A percentile compares a stretch with the other conserved stretches of the same genome.
Evolutionary conservation across 1,140 invertebrate genomes (phyloP).

Genomic region (Drosophila rhopaloa): DNA sequence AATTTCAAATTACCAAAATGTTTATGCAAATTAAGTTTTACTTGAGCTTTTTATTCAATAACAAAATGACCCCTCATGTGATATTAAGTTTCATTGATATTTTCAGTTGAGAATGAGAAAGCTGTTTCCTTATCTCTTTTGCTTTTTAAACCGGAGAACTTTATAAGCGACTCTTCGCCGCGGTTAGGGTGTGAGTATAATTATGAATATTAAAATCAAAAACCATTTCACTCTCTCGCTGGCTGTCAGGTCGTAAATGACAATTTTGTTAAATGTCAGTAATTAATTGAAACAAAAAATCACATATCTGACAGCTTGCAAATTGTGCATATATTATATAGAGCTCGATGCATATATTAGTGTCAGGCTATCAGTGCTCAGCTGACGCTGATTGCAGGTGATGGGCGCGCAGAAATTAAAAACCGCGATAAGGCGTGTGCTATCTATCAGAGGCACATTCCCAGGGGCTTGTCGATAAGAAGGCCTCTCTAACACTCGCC

Average conservation of each 20-base stretch:
- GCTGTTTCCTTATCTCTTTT: neutral
- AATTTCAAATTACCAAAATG: neutral
- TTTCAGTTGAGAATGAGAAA: neutral
- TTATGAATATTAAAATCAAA: constrained; percentile 62
- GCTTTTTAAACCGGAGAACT: neutral
- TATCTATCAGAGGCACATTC: constrained; percentile 6
- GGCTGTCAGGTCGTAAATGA: constrained; percentile 56
- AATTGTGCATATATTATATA: constrained; percentile 26
- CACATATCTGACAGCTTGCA: constrained; percentile 37
- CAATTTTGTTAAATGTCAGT: constrained; percentile 69
- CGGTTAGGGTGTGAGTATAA: constrained; percentile 38
- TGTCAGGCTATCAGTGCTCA: constrained; percentile 23
- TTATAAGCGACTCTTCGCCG: neutral
- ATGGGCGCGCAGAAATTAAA: constrained; percentile 42
- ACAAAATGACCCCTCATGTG: neutral
- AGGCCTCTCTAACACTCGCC: constrained; percentile 13
- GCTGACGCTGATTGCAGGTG: constrained; percentile 40
- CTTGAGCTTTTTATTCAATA: neutral
- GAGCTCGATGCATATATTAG: constrained; percentile 7
- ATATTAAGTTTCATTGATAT: constrained; percentile 8
- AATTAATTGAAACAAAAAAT: constrained; percentile 72
- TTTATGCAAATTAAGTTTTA: neutral
- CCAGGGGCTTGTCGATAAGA: constrained; percentile 40
- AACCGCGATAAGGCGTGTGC: constrained; percentile 3
- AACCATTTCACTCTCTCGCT: constrained; percentile 43